Conservation (phyloP, 2,888 invertebrate species). For the Lamellibrachia columna region DNA sequence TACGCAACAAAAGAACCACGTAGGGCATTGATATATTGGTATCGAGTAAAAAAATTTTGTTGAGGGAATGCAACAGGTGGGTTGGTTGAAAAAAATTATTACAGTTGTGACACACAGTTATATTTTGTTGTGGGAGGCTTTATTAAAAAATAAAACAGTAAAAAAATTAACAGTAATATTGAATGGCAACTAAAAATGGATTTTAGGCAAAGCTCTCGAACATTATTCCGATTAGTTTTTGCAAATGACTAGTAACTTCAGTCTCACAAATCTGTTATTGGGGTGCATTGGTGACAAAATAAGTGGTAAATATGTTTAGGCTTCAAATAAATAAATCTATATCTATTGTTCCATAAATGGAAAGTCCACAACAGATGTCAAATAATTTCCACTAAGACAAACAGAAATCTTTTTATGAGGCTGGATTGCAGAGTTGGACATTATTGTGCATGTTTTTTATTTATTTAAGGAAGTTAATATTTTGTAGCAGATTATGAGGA, state of each 20-base stretch:
- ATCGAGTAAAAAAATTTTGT: not conserved
- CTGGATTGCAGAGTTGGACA: not conserved
- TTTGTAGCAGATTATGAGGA: not conserved
- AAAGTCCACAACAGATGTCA: not conserved
- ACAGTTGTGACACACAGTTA: not conserved
- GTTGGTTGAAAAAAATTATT: not conserved
- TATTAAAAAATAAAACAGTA: not conserved
- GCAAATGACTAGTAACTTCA: not conserved
- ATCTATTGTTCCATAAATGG: not conserved
- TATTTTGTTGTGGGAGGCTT: not conserved
- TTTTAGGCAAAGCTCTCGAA: not conserved
- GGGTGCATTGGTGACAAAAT: not conserved
- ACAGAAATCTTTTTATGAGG: not conserved
- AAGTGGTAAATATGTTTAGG: not conserved
- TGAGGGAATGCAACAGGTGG: not conserved
- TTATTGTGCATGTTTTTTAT: not conserved
- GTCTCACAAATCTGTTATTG: not conserved
- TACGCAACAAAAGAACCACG: constrained; percentile 31
- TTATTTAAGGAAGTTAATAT: not conserved
- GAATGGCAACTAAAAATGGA: not conserved
- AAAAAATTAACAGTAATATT: not conserved
- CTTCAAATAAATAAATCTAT: not conserved
- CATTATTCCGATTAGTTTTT: not conserved
- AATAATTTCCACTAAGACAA: not conserved
- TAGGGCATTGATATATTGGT: not conserved